A percentile compares a stretch with the other conserved stretches of the same genome.
Evolutionary conservation across 2,888 invertebrate genomes (phyloP).

Genomic region (Protophormia terraenovae): DNA sequence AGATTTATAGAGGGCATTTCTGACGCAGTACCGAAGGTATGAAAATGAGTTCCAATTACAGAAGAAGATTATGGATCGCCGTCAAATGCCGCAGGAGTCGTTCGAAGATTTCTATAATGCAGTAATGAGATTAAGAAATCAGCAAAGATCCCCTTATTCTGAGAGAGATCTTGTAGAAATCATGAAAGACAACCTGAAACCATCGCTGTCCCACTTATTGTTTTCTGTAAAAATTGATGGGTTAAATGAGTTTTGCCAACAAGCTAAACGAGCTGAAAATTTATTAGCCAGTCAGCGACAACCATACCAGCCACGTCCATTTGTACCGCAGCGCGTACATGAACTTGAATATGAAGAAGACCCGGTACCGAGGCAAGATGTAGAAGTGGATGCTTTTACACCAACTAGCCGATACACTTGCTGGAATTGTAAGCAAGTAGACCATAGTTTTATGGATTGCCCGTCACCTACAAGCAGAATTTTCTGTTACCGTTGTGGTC

Average conservation of each 20-base stretch:
- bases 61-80: slow-evolving; percentile 6
- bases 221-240: not conserved
- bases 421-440: not conserved
- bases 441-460: slow-evolving; percentile 12
- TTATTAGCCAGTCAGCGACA: not conserved
- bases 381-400: not conserved
- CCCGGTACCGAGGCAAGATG: not conserved
- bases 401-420: not conserved
- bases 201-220: not conserved
- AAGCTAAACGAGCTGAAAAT: slow-evolving; percentile 12
- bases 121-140: not conserved
- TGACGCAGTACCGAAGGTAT: not conserved
- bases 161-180: slow-evolving; percentile 11
- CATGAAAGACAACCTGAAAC: slow-evolving; percentile 11
- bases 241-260: slow-evolving; percentile 5
- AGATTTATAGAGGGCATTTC: not conserved
- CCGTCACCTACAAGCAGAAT: not conserved
- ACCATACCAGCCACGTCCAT: not conserved
- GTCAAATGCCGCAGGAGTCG: not conserved
- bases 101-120: slow-evolving; percentile 7
- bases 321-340: not conserved
- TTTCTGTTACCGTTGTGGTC: not conserved
- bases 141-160: not conserved
- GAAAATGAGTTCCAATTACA: not conserved
- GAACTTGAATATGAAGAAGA: not conserved